Conservation (phyloP, 2,888 invertebrate genomes). For the Vesta saturnalis region DNA sequence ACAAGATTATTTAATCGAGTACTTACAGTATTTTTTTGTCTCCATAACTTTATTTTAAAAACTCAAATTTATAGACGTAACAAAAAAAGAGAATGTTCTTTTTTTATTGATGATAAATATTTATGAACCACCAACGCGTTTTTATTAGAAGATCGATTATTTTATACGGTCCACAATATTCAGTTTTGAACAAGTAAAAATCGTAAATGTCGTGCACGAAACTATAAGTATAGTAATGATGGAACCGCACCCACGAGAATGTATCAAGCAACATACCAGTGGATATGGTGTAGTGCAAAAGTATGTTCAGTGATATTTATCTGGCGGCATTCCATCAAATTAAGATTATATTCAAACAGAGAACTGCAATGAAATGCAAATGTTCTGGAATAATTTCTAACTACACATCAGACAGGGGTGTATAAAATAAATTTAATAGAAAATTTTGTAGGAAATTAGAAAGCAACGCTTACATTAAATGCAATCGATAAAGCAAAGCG, state of each 20-base stretch:
- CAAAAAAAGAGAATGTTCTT: not conserved
- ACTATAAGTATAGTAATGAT: conserved; percentile 30
- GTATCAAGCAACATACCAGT: conserved; percentile 37
- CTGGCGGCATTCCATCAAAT: conserved; percentile 52
- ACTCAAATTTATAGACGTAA: not conserved
- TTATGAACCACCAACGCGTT: conserved; percentile 4
- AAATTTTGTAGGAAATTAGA: conserved; percentile 36
- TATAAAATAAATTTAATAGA: conserved; percentile 44
- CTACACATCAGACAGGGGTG: conserved; percentile 37
- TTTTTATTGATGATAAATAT: not conserved
- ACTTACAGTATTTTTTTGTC: not conserved
- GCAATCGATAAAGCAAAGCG: conserved; percentile 26
- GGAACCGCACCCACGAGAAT: conserved; percentile 39
- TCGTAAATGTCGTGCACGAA: conserved; percentile 32
- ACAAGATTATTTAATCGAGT: not conserved
- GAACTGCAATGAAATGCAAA: conserved; percentile 52
- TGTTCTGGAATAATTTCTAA: conserved; percentile 55
- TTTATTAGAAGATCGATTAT: conserved; percentile 6
- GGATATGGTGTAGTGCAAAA: conserved; percentile 44
- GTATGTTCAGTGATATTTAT: conserved; percentile 42
- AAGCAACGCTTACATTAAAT: conserved; percentile 11
- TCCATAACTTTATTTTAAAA: not conserved
- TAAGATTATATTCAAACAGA: conserved; percentile 50
- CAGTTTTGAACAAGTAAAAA: conserved; percentile 18
- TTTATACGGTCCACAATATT: not conserved